A percentile compares a stretch with the other conserved stretches of the same genome.
Conservation (phyloP, 2,113 vertebrate species). For the Pseudorasbora parva region DNA sequence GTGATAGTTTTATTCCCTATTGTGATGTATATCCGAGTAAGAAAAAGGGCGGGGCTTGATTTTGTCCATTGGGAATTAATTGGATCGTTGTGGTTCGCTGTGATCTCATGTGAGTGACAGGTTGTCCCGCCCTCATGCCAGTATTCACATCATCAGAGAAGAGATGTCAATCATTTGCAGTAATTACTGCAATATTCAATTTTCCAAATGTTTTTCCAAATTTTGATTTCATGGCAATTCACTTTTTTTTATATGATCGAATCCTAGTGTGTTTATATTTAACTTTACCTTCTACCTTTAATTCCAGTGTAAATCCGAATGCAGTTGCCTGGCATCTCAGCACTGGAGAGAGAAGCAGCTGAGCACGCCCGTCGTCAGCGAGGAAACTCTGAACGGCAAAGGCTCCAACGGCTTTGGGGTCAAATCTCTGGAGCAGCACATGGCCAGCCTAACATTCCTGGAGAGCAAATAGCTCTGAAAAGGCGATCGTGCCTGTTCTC, state of each 20-base stretch:
- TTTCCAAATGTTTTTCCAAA: no score
- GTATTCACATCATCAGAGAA: no score
- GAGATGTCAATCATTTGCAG: no score
- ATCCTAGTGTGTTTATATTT: background rate
- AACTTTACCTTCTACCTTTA: background rate
- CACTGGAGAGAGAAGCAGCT: constrained; percentile 84
- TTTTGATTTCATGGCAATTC: no score
- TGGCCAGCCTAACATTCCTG: constrained; percentile 82
- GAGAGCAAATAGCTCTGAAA: constrained; percentile 81
- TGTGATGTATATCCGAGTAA: no score
- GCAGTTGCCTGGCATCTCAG: constrained; percentile 79
- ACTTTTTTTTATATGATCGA: background rate
- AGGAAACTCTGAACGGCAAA: constrained; percentile 76
- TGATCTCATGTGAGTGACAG: no score
- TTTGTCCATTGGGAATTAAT: no score
- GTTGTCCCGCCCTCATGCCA: no score
- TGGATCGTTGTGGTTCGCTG: no score
- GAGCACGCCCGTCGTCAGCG: constrained; percentile 72
- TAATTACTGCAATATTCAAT: no score
- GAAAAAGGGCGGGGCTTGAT: no score
- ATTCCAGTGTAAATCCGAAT: constrained; percentile 80
- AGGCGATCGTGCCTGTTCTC: background rate
- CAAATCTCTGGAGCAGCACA: constrained; percentile 83
- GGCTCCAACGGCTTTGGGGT: constrained; percentile 79
- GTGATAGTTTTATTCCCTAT: no score